These are phyloP conservation scores for Sus scrofa DNA, from an alignment of 2,113 vertebrate genomes.

Conservation along the genomic window T2T-Sscrofa CM000819.6:18451501-18452000, in stretches of 20 bases:
- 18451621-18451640: conserved; percentile 80
- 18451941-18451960: conserved; percentile 38
- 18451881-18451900: conserved; percentile 67
- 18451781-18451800: conserved; percentile 74
- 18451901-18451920: conserved; percentile 55
- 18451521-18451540: conserved; percentile 53
- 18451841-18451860: background rate
- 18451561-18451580: conserved; percentile 68
- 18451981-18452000: background rate
- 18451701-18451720: conserved; percentile 76
- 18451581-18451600: conserved; percentile 81
- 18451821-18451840: conserved; percentile 60
- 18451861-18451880: conserved; percentile 72
- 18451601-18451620: conserved; percentile 71
- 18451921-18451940: conserved; percentile 47
- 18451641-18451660: conserved; percentile 76
- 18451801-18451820: conserved; percentile 69
- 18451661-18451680: conserved; percentile 76
- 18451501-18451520: background rate
- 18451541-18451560: conserved; percentile 65
- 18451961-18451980: conserved; percentile 10
- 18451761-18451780: conserved; percentile 65
- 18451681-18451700: conserved; percentile 74
- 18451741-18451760: conserved; percentile 78
- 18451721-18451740: conserved; percentile 77